These are phyloP conservation scores for Chaetorhynchus papuensis DNA, from an alignment of 2,113 vertebrate genomes.

Conservation along the genomic window DNA sequence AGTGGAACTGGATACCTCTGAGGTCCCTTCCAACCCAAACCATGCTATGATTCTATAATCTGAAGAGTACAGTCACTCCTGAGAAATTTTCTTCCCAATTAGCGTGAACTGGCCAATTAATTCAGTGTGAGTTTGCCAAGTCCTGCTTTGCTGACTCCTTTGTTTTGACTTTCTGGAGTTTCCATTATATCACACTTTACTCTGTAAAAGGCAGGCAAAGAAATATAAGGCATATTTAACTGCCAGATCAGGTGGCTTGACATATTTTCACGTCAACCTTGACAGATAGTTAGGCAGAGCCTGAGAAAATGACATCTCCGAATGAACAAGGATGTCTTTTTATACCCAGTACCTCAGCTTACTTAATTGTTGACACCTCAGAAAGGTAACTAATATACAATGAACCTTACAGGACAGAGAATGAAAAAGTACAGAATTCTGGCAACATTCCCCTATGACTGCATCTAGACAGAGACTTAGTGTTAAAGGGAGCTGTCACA, in stretches of 20 bases:
- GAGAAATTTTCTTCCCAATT: background rate
- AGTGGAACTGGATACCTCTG: background rate
- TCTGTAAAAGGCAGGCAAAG: background rate
- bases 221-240: constrained; percentile 9
- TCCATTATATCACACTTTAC: background rate
- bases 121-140: background rate
- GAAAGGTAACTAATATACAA: constrained; percentile 13
- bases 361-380: constrained; percentile 12
- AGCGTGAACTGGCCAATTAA: background rate
- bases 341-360: constrained; percentile 9
- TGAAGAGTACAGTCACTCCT: background rate
- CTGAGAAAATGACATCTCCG: constrained; percentile 17
- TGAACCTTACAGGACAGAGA: background rate
- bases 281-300: constrained; percentile 21
- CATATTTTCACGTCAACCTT: background rate
- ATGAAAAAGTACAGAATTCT: background rate
- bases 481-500: background rate
- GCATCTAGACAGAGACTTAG: background rate
- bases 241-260: background rate
- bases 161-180: constrained; percentile 9
- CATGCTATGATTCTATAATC: background rate
- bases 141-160: background rate
- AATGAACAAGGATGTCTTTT: constrained; percentile 12
- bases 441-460: background rate
- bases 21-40: background rate